Base-by-base conservation (phyloP, 2,797 vertebrate genomes). In the Neopelma chrysocephalum region DNA sequence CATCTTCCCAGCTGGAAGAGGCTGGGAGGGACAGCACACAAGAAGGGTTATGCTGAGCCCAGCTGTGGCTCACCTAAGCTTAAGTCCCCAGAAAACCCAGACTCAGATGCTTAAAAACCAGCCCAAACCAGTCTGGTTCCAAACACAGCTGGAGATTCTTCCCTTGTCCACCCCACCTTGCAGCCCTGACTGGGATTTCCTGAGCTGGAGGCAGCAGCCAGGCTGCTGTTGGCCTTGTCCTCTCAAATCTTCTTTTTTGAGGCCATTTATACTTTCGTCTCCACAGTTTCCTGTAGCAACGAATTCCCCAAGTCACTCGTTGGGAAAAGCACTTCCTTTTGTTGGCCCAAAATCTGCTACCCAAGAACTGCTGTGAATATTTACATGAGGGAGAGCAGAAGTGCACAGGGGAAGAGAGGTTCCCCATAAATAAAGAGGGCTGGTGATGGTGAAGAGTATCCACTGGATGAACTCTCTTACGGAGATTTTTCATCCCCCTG, bases 301-400 rank as follows among this genome's bases (percentile, higher is more conserved):
- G 43, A 86, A 92, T 86, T 61, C 84, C 72, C 82, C 71, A 77
- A 75, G 64, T 21, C 75, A 80, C 43, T 77, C 0, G 0, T 0
- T 88, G 90, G 81, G 83, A 86, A 83, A 85, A 84, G 20, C 54
- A 91, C 71, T 93, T 93, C 93, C 91, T 85, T 71, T 56, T 36
- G 54, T 27, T 92, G 93, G 87, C 87, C 86, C 54, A 54, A 70
- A 69, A 57, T 16, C 80, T 83, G 65, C 82, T 77, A 17, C 76
- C 90, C 88, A 90, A 48, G 54, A 81, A 69, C 65, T 91, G 56
- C 26, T 53, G 77, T 34, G 86, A 82, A 38, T 81, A n/a, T 57
- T 71, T 78, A 70, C 86, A 87, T 15, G 62, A 81, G 53, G 69
- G 90, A 87, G 40, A 85, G 72, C 54, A 87, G 91, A 75, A 0